Conservation (phyloP, 2,797 vertebrate genomes). For the Sebastes minor region DNA sequence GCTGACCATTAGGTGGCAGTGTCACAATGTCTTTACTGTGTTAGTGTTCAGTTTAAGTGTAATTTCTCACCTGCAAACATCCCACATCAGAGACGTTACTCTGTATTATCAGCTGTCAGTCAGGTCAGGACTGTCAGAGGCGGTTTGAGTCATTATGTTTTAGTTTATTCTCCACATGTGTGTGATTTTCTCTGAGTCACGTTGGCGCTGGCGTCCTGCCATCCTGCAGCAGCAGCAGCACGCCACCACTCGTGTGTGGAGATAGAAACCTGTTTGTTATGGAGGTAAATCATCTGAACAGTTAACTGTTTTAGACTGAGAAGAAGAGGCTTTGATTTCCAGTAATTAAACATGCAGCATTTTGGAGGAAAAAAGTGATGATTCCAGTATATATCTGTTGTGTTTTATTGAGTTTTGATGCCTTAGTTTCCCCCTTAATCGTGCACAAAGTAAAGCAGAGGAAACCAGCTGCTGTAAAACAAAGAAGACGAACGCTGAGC, state of each 20-base stretch:
- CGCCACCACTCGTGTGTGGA: fast-evolving
- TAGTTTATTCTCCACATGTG: background rate
- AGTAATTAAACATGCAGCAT: background rate
- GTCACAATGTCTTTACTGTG: background rate
- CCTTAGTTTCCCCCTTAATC: background rate
- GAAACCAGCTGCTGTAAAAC: background rate
- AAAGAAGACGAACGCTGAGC: background rate
- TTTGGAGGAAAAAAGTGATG: background rate
- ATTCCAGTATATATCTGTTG: background rate
- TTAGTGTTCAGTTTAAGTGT: background rate
- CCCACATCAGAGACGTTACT: background rate
- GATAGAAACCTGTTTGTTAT: background rate
- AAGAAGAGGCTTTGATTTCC: background rate
- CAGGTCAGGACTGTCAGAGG: background rate
- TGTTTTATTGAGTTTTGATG: background rate
- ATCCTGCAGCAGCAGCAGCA: background rate
- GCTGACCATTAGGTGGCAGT: constrained; percentile 4
- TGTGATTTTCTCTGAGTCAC: background rate
- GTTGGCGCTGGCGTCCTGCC: background rate
- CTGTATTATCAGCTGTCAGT: no score
- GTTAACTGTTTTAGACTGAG: background rate
- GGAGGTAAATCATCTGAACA: background rate
- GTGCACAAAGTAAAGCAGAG: background rate
- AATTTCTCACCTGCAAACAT: background rate
- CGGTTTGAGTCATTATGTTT: background rate